A percentile compares a stretch with the other conserved stretches of the same genome.
Evolutionary conservation across 2,113 vertebrate genomes (phyloP).

Genomic region (Sylvietta virens): DNA sequence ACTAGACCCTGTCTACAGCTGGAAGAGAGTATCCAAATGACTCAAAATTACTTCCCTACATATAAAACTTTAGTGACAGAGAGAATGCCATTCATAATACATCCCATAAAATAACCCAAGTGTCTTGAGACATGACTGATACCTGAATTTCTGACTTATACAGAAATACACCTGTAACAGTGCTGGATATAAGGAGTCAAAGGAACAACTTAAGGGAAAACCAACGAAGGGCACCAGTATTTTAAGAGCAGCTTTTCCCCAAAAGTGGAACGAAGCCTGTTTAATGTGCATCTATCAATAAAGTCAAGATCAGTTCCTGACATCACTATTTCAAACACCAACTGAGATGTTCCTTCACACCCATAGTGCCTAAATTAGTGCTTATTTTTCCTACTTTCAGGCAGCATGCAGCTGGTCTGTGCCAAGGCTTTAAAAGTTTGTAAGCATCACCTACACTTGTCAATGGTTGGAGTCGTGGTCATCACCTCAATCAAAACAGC

Average conservation of each 20-base stretch:
- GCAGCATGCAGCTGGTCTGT: accelerated
- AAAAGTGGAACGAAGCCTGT: background rate
- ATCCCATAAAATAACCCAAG: background rate
- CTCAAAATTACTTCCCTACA: background rate
- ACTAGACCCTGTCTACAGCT: background rate
- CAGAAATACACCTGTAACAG: background rate
- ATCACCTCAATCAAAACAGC: background rate
- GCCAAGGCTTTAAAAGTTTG: background rate
- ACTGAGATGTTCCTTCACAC: background rate
- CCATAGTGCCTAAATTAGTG: background rate
- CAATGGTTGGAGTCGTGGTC: background rate
- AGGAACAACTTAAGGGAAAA: background rate
- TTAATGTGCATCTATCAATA: background rate
- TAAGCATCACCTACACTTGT: background rate
- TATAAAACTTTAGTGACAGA: background rate
- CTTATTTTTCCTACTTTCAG: background rate
- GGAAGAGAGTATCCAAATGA: background rate
- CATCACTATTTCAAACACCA: background rate
- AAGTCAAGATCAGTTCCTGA: background rate
- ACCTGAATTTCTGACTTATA: background rate
- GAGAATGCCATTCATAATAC: background rate
- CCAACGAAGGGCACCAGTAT: background rate
- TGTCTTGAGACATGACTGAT: background rate
- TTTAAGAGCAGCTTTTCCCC: background rate
- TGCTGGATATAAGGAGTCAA: background rate